Conservation (phyloP, 2,888 invertebrate species). For the Drosophila stalkeri region DNA sequence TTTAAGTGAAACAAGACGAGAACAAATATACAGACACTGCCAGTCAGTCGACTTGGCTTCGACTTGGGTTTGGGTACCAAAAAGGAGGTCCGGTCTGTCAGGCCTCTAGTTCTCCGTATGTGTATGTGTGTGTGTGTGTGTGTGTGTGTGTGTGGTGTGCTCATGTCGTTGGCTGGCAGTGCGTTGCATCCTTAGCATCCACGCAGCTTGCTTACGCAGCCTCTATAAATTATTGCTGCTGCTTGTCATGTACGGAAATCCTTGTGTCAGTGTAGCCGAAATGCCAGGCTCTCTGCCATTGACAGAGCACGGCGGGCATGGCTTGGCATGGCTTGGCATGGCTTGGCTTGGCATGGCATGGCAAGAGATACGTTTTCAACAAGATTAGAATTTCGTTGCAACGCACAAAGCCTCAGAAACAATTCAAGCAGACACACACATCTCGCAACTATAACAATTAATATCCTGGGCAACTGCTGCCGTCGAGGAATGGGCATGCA, state of each 20-base stretch:
- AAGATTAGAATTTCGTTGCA: conserved; percentile 78
- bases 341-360: conserved; percentile 45
- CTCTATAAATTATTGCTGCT: conserved; percentile 83
- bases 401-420: conserved; percentile 77
- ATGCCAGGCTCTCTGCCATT: conserved; percentile 62
- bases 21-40: conserved; percentile 64
- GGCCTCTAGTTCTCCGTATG: conserved; percentile 22
- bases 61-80: conserved; percentile 12
- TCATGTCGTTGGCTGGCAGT: conserved; percentile 40
- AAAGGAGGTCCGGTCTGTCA: conserved; percentile 15
- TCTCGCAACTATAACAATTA: conserved; percentile 81
- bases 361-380: conserved; percentile 78
- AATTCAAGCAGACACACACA: conserved; percentile 77
- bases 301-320: conserved; percentile 54
- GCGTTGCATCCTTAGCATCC: conserved; percentile 57
- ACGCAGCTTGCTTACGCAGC: conserved; percentile 76
- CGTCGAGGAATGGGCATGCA: conserved; percentile 45
- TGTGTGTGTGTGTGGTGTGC: conserved; percentile 30
- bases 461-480: conserved; percentile 64
- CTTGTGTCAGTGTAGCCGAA: conserved; percentile 82
- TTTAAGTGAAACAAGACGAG: conserved; percentile 82
- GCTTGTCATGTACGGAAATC: conserved; percentile 83
- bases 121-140: conserved; percentile 13
- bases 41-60: conserved; percentile 16
- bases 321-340: conserved; percentile 35